Base-by-base conservation (phyloP, 1,140 invertebrate species). In the Gryllus bimaculatus region DNA sequence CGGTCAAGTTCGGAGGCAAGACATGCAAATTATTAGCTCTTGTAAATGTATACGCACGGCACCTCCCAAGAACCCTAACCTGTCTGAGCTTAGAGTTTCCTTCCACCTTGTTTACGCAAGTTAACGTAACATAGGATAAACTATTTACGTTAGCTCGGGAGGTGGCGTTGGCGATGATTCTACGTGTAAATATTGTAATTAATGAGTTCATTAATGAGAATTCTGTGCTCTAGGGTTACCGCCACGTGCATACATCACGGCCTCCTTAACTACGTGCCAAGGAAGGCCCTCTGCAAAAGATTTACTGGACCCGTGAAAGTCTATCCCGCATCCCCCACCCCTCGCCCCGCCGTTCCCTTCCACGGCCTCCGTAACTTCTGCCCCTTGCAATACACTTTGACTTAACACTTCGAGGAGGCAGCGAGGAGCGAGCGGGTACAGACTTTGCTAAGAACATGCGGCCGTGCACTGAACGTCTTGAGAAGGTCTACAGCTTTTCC, bases 81-180 rank as follows among this genome's bases (percentile, higher is more conserved):
- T 66, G 54, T 66, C 54, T 66, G 54, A 10, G 54, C 10, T 18
- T 66, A 10, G 54, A 66, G 54, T 18, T 18, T 13, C 54, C 54
- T 66, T 66, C 10, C 54, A 66, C 54, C 54, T 66, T 66, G 54
- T 66, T 66, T 66, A 66, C 54, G 10, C 18, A 66, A 66, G 54
- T 66, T 66, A 66, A 66, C 54, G 54, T 66, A 66, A 66, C 54
- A 66, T 66, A 66, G 54, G 54, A 66, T 66, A 66, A 66, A 66
- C 54, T 66, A 66, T 66, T 66, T 66, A 66, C 54, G 54, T 66
- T 66, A 18, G 54, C 54, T 66, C 10, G 10, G 54, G 18, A 66
- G 54, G 54, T 66, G 54, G 54, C 54, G 10, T 10, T 18, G 54
- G 54, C 54, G 54, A 66, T 66, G 54, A 66, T 66, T 66, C 54